Evolutionary conservation across 2,797 vertebrate species (phyloP).

Genomic region (Rhinatrema bivittatum): DNA sequence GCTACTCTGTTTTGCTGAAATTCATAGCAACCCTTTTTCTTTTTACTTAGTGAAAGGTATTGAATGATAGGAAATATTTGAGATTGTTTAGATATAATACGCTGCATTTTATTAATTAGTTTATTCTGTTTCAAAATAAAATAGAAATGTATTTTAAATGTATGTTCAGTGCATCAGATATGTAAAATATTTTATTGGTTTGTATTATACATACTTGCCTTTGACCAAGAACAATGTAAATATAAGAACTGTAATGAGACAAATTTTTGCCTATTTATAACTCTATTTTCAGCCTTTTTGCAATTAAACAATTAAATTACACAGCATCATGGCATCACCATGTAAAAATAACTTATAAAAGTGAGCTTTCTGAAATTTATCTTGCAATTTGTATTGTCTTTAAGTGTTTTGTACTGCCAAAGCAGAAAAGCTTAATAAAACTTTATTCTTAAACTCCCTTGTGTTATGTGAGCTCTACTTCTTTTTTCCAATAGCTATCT

Average conservation of each 20-base stretch:
- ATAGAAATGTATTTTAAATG: constrained; percentile 21
- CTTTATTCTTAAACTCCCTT: constrained; percentile 5
- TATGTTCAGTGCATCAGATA: constrained; percentile 6
- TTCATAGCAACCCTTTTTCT: too few relatives aligned
- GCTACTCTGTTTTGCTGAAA: too few relatives aligned
- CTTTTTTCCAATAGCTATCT: not conserved
- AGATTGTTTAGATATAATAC: too few relatives aligned
- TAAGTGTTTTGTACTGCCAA: constrained; percentile 57
- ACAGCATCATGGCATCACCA: too few relatives aligned
- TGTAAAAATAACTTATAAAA: constrained; percentile 19
- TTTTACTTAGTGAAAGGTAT: too few relatives aligned
- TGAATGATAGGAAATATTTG: too few relatives aligned
- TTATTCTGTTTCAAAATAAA: too few relatives aligned
- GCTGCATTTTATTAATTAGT: too few relatives aligned
- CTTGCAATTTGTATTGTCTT: constrained; percentile 54
- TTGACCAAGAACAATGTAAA: constrained; percentile 17
- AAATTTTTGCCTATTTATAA: too few relatives aligned
- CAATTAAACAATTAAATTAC: too few relatives aligned
- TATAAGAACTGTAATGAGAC: not conserved
- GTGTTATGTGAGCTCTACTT: not conserved
- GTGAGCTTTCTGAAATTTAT: constrained; percentile 42
- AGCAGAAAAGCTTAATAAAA: constrained; percentile 31
- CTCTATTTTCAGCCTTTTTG: too few relatives aligned
- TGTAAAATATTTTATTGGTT: constrained; percentile 20
- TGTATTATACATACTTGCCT: constrained; percentile 3